phyloP scores from a whole-genome alignment of 2,113 vertebrate species.

The rat (Rattus norvegicus) region GRCr8 NC_086026.1:80978501-80979000 shows the following conservation, averaged over 20 bases:
- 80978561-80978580: background rate
- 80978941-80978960: conserved; percentile 63
- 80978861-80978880: conserved; percentile 86
- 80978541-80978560: background rate
- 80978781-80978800: conserved; percentile 86
- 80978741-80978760: conserved; percentile 83
- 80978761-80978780: conserved; percentile 80
- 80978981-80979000: conserved; percentile 71
- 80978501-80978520: background rate
- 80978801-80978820: conserved; percentile 87
- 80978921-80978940: conserved; percentile 82
- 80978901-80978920: conserved; percentile 84
- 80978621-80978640: background rate
- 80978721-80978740: conserved; percentile 70
- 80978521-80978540: background rate
- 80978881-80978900: conserved; percentile 81
- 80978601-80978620: background rate
- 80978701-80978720: conserved; percentile 71
- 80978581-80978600: background rate
- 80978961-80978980: conserved; percentile 71
- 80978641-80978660: background rate
- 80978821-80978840: conserved; percentile 88
- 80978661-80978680: background rate
- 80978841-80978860: conserved; percentile 86
- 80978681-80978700: conserved; percentile 28